Conservation (phyloP, 2,113 vertebrate species). For the Ciconia maguari region DNA sequence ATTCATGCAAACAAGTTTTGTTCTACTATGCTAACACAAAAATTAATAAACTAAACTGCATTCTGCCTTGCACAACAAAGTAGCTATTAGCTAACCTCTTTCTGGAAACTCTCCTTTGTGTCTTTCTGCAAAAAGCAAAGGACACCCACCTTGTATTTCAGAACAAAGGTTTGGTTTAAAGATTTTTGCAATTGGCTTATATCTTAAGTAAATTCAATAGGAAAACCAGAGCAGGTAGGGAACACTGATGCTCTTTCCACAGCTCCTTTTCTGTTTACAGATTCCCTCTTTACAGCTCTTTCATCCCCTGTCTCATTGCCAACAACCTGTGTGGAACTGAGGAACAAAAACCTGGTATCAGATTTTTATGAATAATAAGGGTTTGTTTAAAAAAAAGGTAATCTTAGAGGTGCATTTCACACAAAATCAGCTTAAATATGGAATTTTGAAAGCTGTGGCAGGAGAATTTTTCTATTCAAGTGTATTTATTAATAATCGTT, state of each 20-base stretch:
- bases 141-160: not conserved
- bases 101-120: not conserved
- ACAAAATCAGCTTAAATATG: not conserved
- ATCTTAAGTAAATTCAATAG: not conserved
- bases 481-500: slow-evolving; percentile 2
- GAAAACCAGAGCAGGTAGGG: not conserved
- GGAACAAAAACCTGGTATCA: not conserved
- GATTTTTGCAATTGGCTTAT: not conserved
- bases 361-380: not conserved
- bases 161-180: slow-evolving; percentile 4
- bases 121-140: not conserved
- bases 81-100: not conserved
- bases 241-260: not conserved
- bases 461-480: not conserved
- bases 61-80: not conserved
- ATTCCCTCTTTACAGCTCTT: not conserved
- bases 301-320: not conserved
- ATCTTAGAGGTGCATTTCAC: not conserved
- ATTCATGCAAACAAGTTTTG: slow-evolving; percentile 12
- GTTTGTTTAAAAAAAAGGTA: not conserved
- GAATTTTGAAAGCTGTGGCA: not conserved
- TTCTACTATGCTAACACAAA: not conserved
- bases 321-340: not conserved
- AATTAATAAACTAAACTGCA: not conserved
- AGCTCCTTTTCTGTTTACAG: not conserved